Conservation (phyloP, 2,797 vertebrate genomes). For the Nannoperca australis region DNA sequence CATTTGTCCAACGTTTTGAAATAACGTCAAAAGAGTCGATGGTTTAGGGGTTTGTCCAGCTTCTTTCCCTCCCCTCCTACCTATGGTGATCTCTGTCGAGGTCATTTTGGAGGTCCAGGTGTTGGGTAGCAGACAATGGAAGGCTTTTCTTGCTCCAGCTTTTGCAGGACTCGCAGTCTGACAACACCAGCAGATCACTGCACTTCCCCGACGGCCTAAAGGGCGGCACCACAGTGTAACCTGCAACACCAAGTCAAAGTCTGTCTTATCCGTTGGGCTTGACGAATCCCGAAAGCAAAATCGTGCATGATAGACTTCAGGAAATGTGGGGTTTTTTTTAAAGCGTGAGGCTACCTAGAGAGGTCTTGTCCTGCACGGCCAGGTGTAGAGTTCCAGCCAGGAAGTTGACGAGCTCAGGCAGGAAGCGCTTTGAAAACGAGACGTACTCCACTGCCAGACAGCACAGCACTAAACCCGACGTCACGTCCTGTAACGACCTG, state of each 20-base stretch:
- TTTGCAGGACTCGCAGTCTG: conserved; percentile 74
- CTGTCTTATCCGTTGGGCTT: neutral
- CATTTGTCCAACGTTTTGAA: neutral
- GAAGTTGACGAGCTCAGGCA: conserved; percentile 94
- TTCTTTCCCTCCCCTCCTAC: conserved; percentile 70
- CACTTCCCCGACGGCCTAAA: conserved; percentile 87
- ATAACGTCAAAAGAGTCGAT: neutral
- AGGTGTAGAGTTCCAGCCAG: conserved; percentile 90
- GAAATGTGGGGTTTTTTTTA: neutral
- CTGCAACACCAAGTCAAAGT: conserved; percentile 73
- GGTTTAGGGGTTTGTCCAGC: neutral
- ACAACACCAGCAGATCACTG: conserved; percentile 86
- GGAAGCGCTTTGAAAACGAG: conserved; percentile 90
- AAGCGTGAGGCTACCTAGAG: conserved; percentile 57
- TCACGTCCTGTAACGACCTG: conserved; percentile 86
- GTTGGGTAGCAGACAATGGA: conserved; percentile 77
- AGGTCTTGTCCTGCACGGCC: conserved; percentile 82
- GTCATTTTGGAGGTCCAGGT: conserved; percentile 61
- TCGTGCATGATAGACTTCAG: rapidly evolving
- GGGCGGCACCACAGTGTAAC: conserved; percentile 87
- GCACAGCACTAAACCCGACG: conserved; percentile 90
- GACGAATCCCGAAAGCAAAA: neutral
- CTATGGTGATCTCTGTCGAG: conserved; percentile 89
- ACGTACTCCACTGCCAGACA: conserved; percentile 92
- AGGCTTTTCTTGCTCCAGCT: conserved; percentile 88